These are phyloP conservation scores for Caenorhabditis becei DNA, from an alignment of 2,888 invertebrate genomes.

Conservation along the genomic window DNA sequence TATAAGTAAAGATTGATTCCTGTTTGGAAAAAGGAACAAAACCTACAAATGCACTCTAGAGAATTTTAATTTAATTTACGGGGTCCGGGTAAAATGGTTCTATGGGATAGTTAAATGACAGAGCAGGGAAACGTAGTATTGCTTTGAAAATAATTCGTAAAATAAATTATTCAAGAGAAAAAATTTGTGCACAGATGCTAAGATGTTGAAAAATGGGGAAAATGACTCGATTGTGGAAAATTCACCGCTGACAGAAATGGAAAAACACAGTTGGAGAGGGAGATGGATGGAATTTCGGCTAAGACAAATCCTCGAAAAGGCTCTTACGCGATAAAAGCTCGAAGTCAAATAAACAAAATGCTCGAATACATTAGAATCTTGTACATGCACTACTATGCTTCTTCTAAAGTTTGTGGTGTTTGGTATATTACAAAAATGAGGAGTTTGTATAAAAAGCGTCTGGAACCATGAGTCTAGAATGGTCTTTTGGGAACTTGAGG, in stretches of 20 bases:
- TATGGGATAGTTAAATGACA: neutral
- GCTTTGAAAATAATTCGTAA: neutral
- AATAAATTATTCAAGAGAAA: conserved; percentile 44
- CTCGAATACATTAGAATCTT: neutral
- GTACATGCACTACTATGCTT: conserved; percentile 11
- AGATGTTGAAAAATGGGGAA: conserved; percentile 4
- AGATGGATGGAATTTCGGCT: neutral
- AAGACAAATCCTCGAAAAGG: neutral
- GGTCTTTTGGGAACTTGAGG: conserved; percentile 65
- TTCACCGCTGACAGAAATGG: conserved; percentile 49
- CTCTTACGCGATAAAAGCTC: neutral
- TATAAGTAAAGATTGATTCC: conserved; percentile 1
- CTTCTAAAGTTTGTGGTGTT: too few relatives aligned
- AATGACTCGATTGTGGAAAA: conserved; percentile 21
- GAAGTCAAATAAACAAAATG: too few relatives aligned
- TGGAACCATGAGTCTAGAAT: too few relatives aligned
- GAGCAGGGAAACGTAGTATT: neutral
- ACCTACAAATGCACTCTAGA: conserved; percentile 12
- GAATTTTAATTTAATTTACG: neutral
- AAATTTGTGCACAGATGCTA: conserved; percentile 16
- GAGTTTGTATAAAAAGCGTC: too few relatives aligned
- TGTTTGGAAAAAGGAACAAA: neutral
- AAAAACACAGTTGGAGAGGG: conserved; percentile 45
- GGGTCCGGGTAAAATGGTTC: neutral
- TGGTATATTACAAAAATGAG: too few relatives aligned